Evolutionary conservation across 2,888 invertebrate genomes (phyloP).

Genomic region (Lycia hirtaria): DNA sequence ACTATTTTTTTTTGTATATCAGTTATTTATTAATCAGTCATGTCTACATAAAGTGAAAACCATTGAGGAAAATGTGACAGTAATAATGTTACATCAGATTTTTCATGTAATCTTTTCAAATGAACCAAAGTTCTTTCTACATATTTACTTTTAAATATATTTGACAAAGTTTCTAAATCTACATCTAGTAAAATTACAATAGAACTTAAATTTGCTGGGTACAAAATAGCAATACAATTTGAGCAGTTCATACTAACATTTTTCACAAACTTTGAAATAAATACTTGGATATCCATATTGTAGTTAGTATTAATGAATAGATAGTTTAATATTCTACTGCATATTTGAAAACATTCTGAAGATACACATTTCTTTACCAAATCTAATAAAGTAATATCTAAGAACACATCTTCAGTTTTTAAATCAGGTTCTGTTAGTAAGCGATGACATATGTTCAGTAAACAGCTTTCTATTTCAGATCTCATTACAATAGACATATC

Average conservation of each 20-base stretch:
- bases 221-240: constrained; percentile 53
- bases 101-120: constrained; percentile 52
- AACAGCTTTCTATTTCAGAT: constrained; percentile 60
- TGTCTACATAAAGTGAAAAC: constrained; percentile 65
- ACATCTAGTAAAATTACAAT: constrained; percentile 64
- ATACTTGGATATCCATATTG: constrained; percentile 51
- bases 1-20: too few species aligned
- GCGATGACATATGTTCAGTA: constrained; percentile 52
- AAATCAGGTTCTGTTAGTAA: constrained; percentile 46
- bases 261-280: constrained; percentile 58
- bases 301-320: constrained; percentile 65
- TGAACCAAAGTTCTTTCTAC: constrained; percentile 48
- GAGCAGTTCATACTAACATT: constrained; percentile 51
- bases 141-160: constrained; percentile 47
- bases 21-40: background rate
- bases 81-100: constrained; percentile 64
- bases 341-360: constrained; percentile 69
- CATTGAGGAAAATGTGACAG: constrained; percentile 74
- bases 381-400: constrained; percentile 44
- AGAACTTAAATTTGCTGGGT: constrained; percentile 56
- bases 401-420: constrained; percentile 48
- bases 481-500: constrained; percentile 68
- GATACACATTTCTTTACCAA: constrained; percentile 60
- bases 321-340: constrained; percentile 62
- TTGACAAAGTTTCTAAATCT: constrained; percentile 52